Conservation (phyloP, 2,113 vertebrate genomes). For the Neodon shergylaensis region DNA sequence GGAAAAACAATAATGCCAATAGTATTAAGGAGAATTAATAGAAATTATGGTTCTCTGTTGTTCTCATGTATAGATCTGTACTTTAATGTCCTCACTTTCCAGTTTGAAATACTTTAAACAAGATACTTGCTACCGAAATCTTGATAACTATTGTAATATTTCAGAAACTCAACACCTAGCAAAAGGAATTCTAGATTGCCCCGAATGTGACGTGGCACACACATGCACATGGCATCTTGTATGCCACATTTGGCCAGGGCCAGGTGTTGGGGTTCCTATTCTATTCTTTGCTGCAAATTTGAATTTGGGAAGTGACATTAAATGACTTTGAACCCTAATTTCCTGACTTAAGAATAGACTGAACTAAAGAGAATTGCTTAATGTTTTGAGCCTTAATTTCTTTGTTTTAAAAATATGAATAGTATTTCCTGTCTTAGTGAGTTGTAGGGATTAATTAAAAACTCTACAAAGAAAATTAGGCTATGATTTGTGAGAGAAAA, state of each 20-base stretch:
- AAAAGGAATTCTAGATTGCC: neutral
- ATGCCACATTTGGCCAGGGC: neutral
- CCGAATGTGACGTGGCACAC: too few relatives aligned
- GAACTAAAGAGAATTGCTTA: neutral
- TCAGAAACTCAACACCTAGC: slow-evolving; percentile 20
- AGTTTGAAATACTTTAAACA: neutral
- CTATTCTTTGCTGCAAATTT: neutral
- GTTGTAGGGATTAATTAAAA: neutral
- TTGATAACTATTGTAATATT: neutral
- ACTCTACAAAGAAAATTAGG: neutral
- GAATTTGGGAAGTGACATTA: neutral
- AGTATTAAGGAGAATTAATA: neutral
- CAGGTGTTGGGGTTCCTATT: neutral
- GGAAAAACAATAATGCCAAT: neutral
- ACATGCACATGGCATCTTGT: neutral
- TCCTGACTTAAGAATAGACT: neutral
- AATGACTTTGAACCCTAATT: neutral
- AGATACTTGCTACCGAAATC: neutral
- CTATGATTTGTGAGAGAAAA: neutral
- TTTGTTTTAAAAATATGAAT: slow-evolving; percentile 43
- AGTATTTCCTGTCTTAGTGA: neutral
- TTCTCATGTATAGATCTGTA: neutral
- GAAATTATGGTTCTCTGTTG: neutral
- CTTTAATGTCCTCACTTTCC: neutral
- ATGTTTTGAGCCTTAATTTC: neutral